phyloP scores from a whole-genome alignment of 2,113 vertebrate species.

The Microcebus tavaratra region DNA sequence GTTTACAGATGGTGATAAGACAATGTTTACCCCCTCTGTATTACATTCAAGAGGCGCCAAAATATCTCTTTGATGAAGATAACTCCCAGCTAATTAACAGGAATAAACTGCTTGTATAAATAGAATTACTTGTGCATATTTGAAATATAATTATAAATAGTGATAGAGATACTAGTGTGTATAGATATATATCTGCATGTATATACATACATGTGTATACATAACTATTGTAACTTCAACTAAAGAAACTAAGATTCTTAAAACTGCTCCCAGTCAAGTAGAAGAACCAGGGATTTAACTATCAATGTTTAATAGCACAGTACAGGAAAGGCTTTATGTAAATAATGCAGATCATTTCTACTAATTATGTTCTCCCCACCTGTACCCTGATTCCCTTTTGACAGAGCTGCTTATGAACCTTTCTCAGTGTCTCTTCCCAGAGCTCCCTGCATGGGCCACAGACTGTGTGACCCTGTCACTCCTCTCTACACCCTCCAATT shows the following conservation, averaged over 20 bases:
- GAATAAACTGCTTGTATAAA: constrained; percentile 59
- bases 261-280: constrained; percentile 27
- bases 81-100: constrained; percentile 24
- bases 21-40: background rate
- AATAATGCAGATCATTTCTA: background rate
- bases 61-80: constrained; percentile 35
- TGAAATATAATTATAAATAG: background rate
- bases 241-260: constrained; percentile 59
- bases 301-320: background rate
- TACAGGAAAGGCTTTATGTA: background rate
- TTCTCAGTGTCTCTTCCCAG: background rate
- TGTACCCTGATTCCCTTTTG: background rate
- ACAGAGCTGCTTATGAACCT: background rate
- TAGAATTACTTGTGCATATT: background rate
- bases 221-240: constrained; percentile 26
- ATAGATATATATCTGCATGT: background rate
- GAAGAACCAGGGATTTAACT: constrained; percentile 57
- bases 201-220: background rate
- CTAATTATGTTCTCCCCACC: background rate
- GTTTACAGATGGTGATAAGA: constrained; percentile 30
- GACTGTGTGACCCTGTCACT: background rate
- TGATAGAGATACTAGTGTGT: background rate
- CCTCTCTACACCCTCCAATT: background rate
- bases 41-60: background rate
- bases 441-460: background rate